phyloP scores from a whole-genome alignment of 2,888 invertebrate genomes.

The Oscheius myriophilus region DNA sequence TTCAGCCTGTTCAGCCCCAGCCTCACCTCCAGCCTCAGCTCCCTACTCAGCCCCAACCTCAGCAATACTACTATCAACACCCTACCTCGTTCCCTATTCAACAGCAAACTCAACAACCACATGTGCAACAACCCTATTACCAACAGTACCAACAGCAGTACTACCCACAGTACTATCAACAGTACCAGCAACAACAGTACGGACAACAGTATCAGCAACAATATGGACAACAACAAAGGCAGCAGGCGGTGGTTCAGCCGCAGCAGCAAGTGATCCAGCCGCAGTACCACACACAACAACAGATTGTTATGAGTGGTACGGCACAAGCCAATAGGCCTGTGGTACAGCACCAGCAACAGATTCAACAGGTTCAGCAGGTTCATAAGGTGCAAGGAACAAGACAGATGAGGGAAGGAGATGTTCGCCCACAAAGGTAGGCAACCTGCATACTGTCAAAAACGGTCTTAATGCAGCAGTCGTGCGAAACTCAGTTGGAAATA shows the following conservation, averaged over 20 bases:
- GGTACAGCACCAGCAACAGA: background rate
- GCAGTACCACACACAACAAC: conserved; percentile 16
- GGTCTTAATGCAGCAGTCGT: too few relatives aligned
- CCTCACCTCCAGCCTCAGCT: background rate
- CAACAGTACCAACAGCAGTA: conserved; percentile 18
- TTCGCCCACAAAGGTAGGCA: too few relatives aligned
- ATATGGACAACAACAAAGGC: background rate
- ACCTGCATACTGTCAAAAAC: too few relatives aligned
- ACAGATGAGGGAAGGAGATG: too few relatives aligned
- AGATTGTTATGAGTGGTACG: background rate
- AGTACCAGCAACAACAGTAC: conserved; percentile 13
- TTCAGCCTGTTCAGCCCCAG: background rate
- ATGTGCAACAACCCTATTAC: background rate
- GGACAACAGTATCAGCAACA: conserved; percentile 10
- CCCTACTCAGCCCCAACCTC: background rate
- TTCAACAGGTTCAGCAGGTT: conserved; percentile 6
- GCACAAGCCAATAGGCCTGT: too few relatives aligned
- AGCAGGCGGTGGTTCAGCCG: background rate
- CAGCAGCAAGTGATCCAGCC: background rate
- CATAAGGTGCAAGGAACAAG: background rate
- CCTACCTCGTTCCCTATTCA: background rate
- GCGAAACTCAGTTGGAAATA: too few relatives aligned
- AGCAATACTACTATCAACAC: conserved; percentile 15
- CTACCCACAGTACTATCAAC: conserved; percentile 6
- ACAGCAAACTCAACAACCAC: conserved; percentile 10